A percentile compares a stretch with the other conserved stretches of the same genome.
These are phyloP conservation scores for Saimiri boliviensis DNA, from an alignment of 2,113 vertebrate species.

Conservation along the genomic window DNA sequence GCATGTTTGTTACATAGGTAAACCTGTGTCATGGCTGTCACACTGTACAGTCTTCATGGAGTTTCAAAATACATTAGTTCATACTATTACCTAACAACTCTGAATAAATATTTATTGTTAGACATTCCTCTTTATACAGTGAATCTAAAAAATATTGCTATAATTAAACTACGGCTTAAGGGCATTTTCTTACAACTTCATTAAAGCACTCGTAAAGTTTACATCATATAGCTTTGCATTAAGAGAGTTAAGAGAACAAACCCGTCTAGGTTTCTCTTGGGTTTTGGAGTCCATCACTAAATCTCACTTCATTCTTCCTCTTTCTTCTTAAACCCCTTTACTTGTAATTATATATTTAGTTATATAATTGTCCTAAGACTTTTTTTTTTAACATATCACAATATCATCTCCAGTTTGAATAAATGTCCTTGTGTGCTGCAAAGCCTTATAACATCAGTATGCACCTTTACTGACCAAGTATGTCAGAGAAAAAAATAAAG, in stretches of 20 bases:
- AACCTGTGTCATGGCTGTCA: too few species aligned
- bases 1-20: too few species aligned
- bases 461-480: not conserved
- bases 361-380: not conserved
- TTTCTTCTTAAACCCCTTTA: not conserved
- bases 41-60: not conserved
- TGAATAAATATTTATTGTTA: not conserved
- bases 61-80: not conserved
- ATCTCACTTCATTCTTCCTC: not conserved
- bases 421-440: not conserved
- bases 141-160: not conserved
- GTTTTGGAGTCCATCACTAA: not conserved
- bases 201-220: conserved; percentile 4
- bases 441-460: not conserved
- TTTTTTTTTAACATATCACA: not conserved
- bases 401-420: not conserved
- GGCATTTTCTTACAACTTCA: not conserved
- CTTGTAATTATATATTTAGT: not conserved
- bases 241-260: not conserved
- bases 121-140: not conserved
- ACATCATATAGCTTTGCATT: not conserved
- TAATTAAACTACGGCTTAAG: not conserved
- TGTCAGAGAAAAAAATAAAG: not conserved
- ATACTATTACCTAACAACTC: not conserved
- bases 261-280: not conserved